phyloP scores from a whole-genome alignment of 2,113 vertebrate species.

The Trematomus loennbergii region DNA sequence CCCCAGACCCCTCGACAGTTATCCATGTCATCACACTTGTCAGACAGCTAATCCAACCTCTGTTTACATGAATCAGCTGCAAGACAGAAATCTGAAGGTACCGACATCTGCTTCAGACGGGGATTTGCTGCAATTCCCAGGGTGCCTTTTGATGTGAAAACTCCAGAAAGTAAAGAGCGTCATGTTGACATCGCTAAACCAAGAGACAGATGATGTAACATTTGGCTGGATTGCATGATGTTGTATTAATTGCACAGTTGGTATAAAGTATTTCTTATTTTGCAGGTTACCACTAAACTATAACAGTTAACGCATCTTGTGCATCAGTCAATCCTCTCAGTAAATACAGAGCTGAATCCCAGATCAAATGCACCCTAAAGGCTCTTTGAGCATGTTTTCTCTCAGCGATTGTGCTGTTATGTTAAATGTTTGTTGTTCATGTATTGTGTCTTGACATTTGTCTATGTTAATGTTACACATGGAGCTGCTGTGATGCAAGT shows the following conservation, averaged over 20 bases:
- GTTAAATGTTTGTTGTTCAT: too few relatives aligned
- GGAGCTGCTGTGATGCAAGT: too few relatives aligned
- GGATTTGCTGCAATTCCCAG: slow-evolving; percentile 8
- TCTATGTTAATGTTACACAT: too few relatives aligned
- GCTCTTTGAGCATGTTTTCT: too few relatives aligned
- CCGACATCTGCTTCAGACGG: slow-evolving; percentile 33
- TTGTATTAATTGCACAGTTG: background rate
- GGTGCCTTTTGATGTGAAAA: slow-evolving; percentile 18
- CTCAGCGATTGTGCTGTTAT: too few relatives aligned
- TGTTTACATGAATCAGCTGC: slow-evolving; percentile 24
- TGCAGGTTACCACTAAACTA: background rate
- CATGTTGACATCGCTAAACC: background rate
- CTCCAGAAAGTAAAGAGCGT: background rate
- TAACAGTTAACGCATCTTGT: too few relatives aligned
- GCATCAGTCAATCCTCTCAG: too few relatives aligned
- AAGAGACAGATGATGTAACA: background rate
- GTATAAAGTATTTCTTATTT: background rate
- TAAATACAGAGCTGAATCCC: too few relatives aligned
- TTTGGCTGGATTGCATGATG: background rate
- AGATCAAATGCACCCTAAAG: too few relatives aligned
- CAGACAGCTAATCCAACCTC: slow-evolving; percentile 33
- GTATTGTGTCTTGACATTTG: too few relatives aligned
- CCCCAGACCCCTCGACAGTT: slow-evolving; percentile 21
- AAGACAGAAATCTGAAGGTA: slow-evolving; percentile 1
- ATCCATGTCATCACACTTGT: slow-evolving; percentile 27